Evolutionary conservation across 2,797 vertebrate species (phyloP), one percentile per base, ranked within the genome.

Genomic region (Pangasius macronema): DNA sequence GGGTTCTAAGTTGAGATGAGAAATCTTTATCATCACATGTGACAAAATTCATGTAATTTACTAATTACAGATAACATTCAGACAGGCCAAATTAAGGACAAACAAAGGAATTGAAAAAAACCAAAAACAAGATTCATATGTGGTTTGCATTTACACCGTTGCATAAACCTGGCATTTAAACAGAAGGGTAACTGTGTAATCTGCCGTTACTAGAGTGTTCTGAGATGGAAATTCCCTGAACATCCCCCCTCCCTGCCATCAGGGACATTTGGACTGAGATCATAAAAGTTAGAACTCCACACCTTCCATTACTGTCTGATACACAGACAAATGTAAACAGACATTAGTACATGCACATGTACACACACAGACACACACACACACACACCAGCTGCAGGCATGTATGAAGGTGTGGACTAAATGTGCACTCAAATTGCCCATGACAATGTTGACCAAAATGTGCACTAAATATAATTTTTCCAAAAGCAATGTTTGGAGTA

Each of bases 181-280:
- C 33, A 24, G 39, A 51, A 76, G 36, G 18, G 68, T 77, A 83
- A 57, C 14, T 46, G 42, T n/a, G 20, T 57, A 65, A 83, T 77
- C 27, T 65, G 42, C 10, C 3, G 46, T 33, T 84, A 67, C 49
- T 79, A 46, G 55, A 80, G 61, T 53, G 49, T 80, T 72, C 83
- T 30, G 82, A 55, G 76, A 59, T 80, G 83, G 87, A 85, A 88
- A 85, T 88, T 49, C 87, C 76, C 87, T 24, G 30, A 85, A 81
- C 65, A 11, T 18, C 65, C 57, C 88, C 73, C 73, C 89, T 63
- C 73, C 81, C 89, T 80, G 70, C 39, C 84, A 79, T 67, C 86
- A 51, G 84, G 82, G 84, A 89, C 65, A 73, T 79, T 83, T 85
- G 77, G 84, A 59, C 68, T 87, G 46, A 87, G 76, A 81, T 87